Percentiles rank a stretch among this genome's conserved stretches.
Conservation (phyloP, 2,113 vertebrate species). For the Xiphophorus hellerii region DNA sequence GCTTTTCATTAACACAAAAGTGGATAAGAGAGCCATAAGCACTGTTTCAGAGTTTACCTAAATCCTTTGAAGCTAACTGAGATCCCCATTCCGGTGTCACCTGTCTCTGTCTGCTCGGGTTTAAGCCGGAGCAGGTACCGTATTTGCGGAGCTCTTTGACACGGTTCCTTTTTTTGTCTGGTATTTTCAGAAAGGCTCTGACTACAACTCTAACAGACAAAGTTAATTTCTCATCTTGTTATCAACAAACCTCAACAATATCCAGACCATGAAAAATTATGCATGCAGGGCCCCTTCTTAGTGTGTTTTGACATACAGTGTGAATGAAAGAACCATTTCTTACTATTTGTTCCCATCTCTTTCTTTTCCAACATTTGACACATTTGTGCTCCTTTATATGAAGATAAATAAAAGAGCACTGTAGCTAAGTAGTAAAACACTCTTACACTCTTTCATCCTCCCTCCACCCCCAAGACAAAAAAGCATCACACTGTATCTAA, state of each 20-base stretch:
- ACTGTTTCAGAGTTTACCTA: slow-evolving; percentile 88
- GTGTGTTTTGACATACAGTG: not conserved
- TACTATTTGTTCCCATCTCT: not conserved
- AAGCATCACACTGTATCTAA: slow-evolving; percentile 31
- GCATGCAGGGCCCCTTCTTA: not conserved
- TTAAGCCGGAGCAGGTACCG: slow-evolving; percentile 65
- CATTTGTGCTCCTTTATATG: not conserved
- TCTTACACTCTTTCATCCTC: not conserved
- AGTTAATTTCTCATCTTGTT: slow-evolving; percentile 35
- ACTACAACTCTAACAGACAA: slow-evolving; percentile 38
- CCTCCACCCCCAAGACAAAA: not conserved
- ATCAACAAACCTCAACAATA: slow-evolving; percentile 30
- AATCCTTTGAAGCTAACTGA: slow-evolving; percentile 88
- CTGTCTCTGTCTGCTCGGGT: slow-evolving; percentile 65
- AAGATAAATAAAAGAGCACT: not conserved
- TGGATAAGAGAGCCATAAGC: slow-evolving; percentile 91
- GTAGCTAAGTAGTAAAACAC: not conserved
- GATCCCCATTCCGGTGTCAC: slow-evolving; percentile 69
- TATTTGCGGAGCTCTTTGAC: slow-evolving; percentile 68
- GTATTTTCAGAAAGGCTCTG: slow-evolving; percentile 45
- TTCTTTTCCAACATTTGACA: not conserved
- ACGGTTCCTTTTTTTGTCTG: slow-evolving; percentile 35
- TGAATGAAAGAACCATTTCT: not conserved
- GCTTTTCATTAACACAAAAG: slow-evolving; percentile 94
- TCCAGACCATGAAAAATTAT: not conserved